Evolutionary conservation across 92 coral and sea anemone species (phyloP).

Genomic region (Porites cylindrica): DNA sequence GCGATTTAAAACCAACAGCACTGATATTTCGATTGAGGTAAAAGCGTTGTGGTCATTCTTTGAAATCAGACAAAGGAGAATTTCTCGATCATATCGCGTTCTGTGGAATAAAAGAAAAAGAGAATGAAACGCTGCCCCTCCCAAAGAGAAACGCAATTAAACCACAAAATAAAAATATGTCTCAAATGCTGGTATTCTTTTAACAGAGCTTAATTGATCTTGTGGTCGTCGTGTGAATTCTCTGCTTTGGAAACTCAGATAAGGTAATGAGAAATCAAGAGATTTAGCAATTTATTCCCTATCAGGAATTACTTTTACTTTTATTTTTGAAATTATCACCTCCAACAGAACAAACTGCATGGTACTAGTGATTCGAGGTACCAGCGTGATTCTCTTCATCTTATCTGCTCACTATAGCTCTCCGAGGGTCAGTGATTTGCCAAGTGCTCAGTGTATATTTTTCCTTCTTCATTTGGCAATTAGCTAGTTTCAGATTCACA

Average conservation of each 20-base stretch:
- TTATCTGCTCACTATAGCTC: background rate
- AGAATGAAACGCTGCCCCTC: constrained; percentile 34
- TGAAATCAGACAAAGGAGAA: background rate
- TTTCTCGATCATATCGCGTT: constrained; percentile 33
- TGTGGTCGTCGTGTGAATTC: too few species aligned
- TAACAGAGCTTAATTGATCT: background rate
- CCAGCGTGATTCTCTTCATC: background rate
- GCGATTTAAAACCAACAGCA: constrained; percentile 1
- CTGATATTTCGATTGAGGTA: background rate
- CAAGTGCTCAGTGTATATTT: background rate
- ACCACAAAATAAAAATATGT: background rate
- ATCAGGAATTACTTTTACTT: too few species aligned
- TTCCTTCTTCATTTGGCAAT: background rate
- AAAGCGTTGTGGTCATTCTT: background rate
- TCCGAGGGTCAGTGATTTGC: too few species aligned
- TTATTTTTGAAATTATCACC: background rate
- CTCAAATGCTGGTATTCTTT: background rate
- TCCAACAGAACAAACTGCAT: background rate
- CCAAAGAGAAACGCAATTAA: background rate
- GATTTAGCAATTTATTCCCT: too few species aligned
- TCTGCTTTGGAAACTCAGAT: too few species aligned
- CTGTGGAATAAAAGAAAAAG: background rate
- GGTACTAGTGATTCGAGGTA: background rate
- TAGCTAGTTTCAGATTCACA: background rate
- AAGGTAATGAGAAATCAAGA: too few species aligned